These are phyloP conservation scores for Mamestra brassicae DNA, from an alignment of 2,888 invertebrate species.

Conservation along the genomic window DNA sequence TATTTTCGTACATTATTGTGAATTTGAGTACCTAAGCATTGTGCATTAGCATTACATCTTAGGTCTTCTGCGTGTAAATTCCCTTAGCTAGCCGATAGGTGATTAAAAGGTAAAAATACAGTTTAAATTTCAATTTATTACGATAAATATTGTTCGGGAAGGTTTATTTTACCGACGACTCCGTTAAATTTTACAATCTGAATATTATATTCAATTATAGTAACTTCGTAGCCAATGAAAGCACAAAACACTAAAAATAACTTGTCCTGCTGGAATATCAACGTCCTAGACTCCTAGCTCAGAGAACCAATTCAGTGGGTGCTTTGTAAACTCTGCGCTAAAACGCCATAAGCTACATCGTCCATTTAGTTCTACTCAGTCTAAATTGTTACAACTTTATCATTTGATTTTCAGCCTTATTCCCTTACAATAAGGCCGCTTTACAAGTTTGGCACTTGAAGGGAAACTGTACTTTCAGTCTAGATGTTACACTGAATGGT, in stretches of 20 bases:
- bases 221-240: not conserved
- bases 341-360: slow-evolving; percentile 58
- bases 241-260: not conserved
- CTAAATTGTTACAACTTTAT: slow-evolving; percentile 42
- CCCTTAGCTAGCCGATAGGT: not conserved
- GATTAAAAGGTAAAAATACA: no score
- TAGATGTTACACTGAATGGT: slow-evolving; percentile 69
- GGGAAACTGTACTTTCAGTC: slow-evolving; percentile 45
- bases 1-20: not conserved
- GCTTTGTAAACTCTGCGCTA: slow-evolving; percentile 24
- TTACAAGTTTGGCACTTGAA: slow-evolving; percentile 20
- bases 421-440: slow-evolving; percentile 40
- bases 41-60: not conserved
- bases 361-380: slow-evolving; percentile 52
- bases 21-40: not conserved
- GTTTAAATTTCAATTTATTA: no score
- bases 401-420: slow-evolving; percentile 61
- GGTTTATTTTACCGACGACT: no score
- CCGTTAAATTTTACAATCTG: no score
- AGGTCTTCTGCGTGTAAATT: not conserved
- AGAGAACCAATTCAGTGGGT: slow-evolving; percentile 13
- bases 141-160: no score
- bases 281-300: not conserved
- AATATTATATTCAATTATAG: no score
- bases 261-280: not conserved